phyloP scores from a whole-genome alignment of 92 coral and sea anemone species.

The Siderastrea siderea region DNA sequence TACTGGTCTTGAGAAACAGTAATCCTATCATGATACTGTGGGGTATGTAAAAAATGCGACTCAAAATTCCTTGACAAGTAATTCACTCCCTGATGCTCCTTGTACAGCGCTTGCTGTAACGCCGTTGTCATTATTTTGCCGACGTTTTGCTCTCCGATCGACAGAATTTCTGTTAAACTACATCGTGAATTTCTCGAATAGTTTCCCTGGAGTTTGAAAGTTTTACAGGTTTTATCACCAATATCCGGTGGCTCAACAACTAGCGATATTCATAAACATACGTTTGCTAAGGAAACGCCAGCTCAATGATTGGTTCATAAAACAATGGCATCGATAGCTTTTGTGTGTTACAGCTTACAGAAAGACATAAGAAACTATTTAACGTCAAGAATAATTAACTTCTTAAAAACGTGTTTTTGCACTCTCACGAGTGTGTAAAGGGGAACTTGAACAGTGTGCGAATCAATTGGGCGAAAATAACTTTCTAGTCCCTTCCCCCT shows the following conservation, averaged over 20 bases:
- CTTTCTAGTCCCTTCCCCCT: neutral
- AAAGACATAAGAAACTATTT: neutral
- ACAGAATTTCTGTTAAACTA: conserved; percentile 25
- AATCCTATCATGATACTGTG: conserved; percentile 84
- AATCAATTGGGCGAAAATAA: neutral
- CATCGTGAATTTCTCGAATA: conserved; percentile 27
- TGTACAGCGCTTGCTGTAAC: conserved; percentile 69
- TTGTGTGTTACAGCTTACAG: conserved; percentile 3
- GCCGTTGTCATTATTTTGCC: conserved; percentile 66
- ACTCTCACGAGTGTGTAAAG: neutral
- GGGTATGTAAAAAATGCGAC: conserved; percentile 89
- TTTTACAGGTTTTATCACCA: conserved; percentile 4
- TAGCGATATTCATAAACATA: conserved; percentile 62
- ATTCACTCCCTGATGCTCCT: conserved; percentile 85
- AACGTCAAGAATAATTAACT: neutral
- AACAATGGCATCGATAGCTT: conserved; percentile 50
- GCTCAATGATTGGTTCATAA: conserved; percentile 59
- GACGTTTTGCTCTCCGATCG: neutral
- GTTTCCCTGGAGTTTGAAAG: conserved; percentile 20
- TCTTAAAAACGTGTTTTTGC: neutral
- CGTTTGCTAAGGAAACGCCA: conserved; percentile 75
- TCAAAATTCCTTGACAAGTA: conserved; percentile 93
- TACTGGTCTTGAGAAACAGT: conserved; percentile 90
- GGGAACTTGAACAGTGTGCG: neutral
- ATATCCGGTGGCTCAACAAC: conserved; percentile 26